A percentile compares a stretch with the other conserved stretches of the same genome.
These are phyloP conservation scores for Mungos mungo DNA, from an alignment of 2,113 vertebrate species.

Conservation along the genomic window DNA sequence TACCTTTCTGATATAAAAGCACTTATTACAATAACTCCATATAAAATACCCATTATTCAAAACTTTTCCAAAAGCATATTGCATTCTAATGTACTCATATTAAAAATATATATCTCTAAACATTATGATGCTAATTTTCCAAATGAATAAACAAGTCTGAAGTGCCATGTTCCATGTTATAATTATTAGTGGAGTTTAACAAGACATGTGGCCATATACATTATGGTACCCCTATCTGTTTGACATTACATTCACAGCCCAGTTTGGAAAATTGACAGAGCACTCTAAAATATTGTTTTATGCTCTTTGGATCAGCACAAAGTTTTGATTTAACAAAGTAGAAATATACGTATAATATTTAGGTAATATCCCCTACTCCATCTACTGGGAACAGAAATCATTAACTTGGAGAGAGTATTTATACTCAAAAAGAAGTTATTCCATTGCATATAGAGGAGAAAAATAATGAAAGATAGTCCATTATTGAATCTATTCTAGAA, in stretches of 20 bases:
- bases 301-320: background rate
- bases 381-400: background rate
- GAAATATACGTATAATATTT: background rate
- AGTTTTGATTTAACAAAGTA: background rate
- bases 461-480: background rate
- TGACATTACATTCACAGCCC: background rate
- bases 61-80: slow-evolving; percentile 2
- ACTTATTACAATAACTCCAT: background rate
- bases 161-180: background rate
- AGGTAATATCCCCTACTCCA: background rate
- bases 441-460: slow-evolving; percentile 9
- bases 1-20: background rate
- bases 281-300: background rate
- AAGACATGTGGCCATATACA: background rate
- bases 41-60: background rate
- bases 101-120: background rate
- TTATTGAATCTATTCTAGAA: slow-evolving; percentile 42
- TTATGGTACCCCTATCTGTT: background rate
- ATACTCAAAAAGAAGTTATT: background rate
- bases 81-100: background rate
- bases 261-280: background rate
- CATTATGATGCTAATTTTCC: background rate
- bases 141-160: slow-evolving; percentile 9
- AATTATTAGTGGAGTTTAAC: background rate
- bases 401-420: background rate